Percentiles rank a stretch among this genome's conserved stretches.
phyloP scores from a whole-genome alignment of 2,888 invertebrate species.

The Drosophila phalerata region DNA sequence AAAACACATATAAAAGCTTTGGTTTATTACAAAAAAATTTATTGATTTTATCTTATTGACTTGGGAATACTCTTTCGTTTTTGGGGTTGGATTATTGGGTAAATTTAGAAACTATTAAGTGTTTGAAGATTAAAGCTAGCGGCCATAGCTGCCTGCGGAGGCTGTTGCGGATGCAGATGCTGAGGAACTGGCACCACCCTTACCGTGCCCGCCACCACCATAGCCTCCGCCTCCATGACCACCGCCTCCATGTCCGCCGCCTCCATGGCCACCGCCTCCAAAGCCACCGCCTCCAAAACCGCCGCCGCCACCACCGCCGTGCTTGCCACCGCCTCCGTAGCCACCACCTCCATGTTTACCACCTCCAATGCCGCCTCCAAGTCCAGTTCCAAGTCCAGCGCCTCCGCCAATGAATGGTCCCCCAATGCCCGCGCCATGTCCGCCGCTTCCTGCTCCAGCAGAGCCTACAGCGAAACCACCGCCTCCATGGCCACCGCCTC shows the following conservation, averaged over 20 bases:
- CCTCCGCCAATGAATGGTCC: slow-evolving; percentile 20
- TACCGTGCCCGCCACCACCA: slow-evolving; percentile 35
- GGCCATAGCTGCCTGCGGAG: slow-evolving; percentile 33
- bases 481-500: slow-evolving; percentile 8
- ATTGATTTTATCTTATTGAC: slow-evolving; percentile 27
- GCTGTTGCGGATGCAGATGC: slow-evolving; percentile 45
- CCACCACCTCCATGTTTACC: slow-evolving; percentile 19
- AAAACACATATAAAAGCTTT: slow-evolving; percentile 14
- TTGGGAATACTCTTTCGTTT: slow-evolving; percentile 48
- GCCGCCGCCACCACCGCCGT: too few relatives aligned
- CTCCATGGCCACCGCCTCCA: slow-evolving; percentile 16
- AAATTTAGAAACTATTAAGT: slow-evolving; percentile 5
- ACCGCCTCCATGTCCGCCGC: slow-evolving; percentile 13
- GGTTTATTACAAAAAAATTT: slow-evolving; percentile 34
- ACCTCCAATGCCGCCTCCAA: slow-evolving; percentile 29
- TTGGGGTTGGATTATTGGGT: neutral
- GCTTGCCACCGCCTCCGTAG: neutral
- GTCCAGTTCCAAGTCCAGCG: slow-evolving; percentile 27
- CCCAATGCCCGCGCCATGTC: slow-evolving; percentile 25
- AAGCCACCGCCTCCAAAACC: slow-evolving; percentile 24
- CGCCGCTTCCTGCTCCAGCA: slow-evolving; percentile 11
- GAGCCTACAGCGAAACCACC: slow-evolving; percentile 6
- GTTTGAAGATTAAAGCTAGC: slow-evolving; percentile 28
- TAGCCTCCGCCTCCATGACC: slow-evolving; percentile 2
- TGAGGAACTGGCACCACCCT: slow-evolving; percentile 50